A percentile compares a stretch with the other conserved stretches of the same genome.
Evolutionary conservation across 2,888 invertebrate genomes (phyloP).

Genomic region (Lepetodrilus schrolli): DNA sequence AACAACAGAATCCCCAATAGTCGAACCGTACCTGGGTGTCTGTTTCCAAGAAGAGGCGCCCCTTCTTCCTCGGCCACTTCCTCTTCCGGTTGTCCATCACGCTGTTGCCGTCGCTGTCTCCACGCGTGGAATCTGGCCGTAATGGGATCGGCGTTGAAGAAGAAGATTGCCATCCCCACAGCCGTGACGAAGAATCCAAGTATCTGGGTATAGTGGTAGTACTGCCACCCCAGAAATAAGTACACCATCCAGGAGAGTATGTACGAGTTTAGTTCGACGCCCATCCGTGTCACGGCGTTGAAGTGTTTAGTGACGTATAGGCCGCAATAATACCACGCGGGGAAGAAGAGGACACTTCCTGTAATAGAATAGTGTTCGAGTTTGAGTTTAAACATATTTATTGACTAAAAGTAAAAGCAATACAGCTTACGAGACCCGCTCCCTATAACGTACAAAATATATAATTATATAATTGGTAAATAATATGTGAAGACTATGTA

Average conservation of each 20-base stretch:
- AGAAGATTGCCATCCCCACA: slow-evolving; percentile 82
- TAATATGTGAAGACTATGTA: too few relatives aligned
- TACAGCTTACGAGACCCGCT: too few relatives aligned
- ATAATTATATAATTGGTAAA: too few relatives aligned
- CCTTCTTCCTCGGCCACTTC: too few relatives aligned
- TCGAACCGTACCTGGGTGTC: too few relatives aligned
- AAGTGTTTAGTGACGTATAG: slow-evolving; percentile 94
- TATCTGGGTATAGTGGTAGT: slow-evolving; percentile 78
- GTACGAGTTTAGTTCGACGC: slow-evolving; percentile 89
- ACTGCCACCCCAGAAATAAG: slow-evolving; percentile 85
- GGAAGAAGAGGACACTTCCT: slow-evolving; percentile 89
- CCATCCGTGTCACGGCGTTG: slow-evolving; percentile 92
- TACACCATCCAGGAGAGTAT: slow-evolving; percentile 92
- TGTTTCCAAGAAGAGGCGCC: too few relatives aligned
- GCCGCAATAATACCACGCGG: slow-evolving; percentile 91
- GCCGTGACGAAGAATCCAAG: slow-evolving; percentile 84
- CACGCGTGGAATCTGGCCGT: neutral
- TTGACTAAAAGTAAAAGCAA: too few relatives aligned
- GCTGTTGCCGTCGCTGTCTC: neutral
- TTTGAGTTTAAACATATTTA: too few relatives aligned
- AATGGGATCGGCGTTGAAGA: slow-evolving; percentile 35
- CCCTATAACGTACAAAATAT: too few relatives aligned
- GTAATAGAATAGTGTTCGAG: too few relatives aligned
- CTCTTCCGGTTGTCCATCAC: too few relatives aligned
- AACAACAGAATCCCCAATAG: too few relatives aligned